These are phyloP conservation scores for Lasaia peninsularis DNA, from an alignment of 1,140 invertebrate species.

Conservation along the genomic window DNA sequence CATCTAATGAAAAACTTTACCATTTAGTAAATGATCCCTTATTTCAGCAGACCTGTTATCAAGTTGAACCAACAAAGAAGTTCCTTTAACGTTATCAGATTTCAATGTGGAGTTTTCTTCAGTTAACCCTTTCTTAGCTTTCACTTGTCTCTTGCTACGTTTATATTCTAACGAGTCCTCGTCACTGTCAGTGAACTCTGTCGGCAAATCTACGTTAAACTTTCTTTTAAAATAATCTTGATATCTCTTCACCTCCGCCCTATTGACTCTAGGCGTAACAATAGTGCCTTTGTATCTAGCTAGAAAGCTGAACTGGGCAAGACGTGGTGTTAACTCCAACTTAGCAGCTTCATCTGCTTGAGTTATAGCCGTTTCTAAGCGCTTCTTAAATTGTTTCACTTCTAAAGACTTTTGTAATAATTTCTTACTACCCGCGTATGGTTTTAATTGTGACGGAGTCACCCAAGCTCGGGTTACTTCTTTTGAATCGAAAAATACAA, in stretches of 20 bases:
- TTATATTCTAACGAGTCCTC: slow-evolving; percentile 18
- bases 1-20: too few relatives aligned
- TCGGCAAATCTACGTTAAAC: slow-evolving; percentile 45
- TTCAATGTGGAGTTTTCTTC: not conserved
- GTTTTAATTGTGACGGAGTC: slow-evolving; percentile 47
- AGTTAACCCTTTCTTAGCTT: slow-evolving; percentile 19
- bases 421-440: slow-evolving; percentile 52
- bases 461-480: slow-evolving; percentile 78
- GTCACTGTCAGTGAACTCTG: slow-evolving; percentile 41
- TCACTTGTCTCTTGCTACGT: slow-evolving; percentile 22
- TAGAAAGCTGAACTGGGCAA: slow-evolving; percentile 71
- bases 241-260: slow-evolving; percentile 35
- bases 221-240: slow-evolving; percentile 46
- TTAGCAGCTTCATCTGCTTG: slow-evolving; percentile 60
- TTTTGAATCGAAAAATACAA: slow-evolving; percentile 79
- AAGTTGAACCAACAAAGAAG: slow-evolving; percentile 40
- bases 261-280: slow-evolving; percentile 40
- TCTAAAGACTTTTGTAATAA: slow-evolving; percentile 26
- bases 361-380: slow-evolving; percentile 43
- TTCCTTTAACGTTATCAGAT: not conserved
- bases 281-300: slow-evolving; percentile 55
- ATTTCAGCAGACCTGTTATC: slow-evolving; percentile 22
- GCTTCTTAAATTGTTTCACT: slow-evolving; percentile 38
- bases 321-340: slow-evolving; percentile 49
- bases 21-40: slow-evolving; percentile 2